Evolutionary conservation across 1,140 invertebrate species (phyloP), one percentile per base, ranked within the genome.

Genomic region (Zophobas morio): DNA sequence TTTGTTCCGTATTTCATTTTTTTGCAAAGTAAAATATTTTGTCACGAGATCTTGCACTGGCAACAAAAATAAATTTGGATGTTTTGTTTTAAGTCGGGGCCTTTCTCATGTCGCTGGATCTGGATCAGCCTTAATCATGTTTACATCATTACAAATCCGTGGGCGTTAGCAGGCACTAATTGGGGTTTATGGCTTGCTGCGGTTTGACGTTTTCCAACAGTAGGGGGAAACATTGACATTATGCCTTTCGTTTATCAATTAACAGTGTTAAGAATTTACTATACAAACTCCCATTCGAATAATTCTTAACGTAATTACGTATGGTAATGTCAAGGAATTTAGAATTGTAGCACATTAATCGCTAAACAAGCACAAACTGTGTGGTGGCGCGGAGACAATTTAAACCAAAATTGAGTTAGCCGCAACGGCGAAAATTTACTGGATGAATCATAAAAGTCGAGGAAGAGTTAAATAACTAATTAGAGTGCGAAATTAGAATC

Each of bases 81-180:
- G 20, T 20, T 20, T 20, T 20, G 20, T 20, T 20, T 20, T 20
- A 20, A 20, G 20, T 20, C 20, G 20, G 20, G 20, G 20, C 20
- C 20, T 20, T 20, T 20, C 20, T 20, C 20, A 20, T 20, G 20
- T 20, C 42, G 42, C 42, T 46, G 3, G 6, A 39, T 60, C 39
- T 6, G 35, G 33, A 71, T 37, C 57, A 49, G 72, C 42, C 42
- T 71, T 72, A 76, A 76, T 71, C 39, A 71, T 76, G 75, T 76
- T 76, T 76, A 76, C 75, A 76, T 76, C 63, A 63, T 76, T 71
- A 34, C 39, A 76, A 76, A 56, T 76, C 75, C 63, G 39, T 39
- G 1, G 1, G 57, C 40, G 40, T 70, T 49, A 53, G 32, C 75
- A 36, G 49, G 33, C 75, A 51, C 75, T 76, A 76, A 76, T 76